Conservation (phyloP, 2,888 invertebrate genomes). For the Heliconius cydno region DNA sequence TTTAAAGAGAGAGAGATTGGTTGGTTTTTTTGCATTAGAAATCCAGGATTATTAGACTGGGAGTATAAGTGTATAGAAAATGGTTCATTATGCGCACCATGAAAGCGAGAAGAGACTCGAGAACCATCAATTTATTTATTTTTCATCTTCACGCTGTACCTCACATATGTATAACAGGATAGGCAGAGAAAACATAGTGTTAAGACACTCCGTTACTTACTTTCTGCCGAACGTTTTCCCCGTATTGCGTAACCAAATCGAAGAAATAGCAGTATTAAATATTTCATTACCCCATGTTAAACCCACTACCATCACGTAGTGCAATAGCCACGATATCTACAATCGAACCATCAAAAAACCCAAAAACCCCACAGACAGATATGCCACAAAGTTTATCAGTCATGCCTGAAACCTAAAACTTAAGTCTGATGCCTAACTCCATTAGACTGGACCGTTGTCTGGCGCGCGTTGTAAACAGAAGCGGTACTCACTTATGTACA, state of each 20-base stretch:
- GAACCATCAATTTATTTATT: too few species aligned
- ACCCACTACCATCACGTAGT: too few species aligned
- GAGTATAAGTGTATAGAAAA: background rate
- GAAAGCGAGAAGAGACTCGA: background rate
- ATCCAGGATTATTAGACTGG: background rate
- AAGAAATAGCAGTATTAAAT: too few species aligned
- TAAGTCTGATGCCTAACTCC: constrained; percentile 29
- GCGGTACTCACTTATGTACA: constrained; percentile 11
- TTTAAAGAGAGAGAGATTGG: constrained; percentile 7
- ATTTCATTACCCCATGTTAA: too few species aligned
- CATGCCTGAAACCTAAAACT: constrained; percentile 39
- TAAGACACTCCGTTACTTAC: too few species aligned
- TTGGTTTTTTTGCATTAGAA: background rate
- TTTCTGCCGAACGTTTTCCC: too few species aligned
- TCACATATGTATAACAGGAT: too few species aligned
- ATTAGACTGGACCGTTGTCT: constrained; percentile 38
- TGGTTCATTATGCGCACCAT: background rate
- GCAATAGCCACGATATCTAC: background rate
- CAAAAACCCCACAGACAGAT: constrained; percentile 15
- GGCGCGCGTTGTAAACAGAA: constrained; percentile 31
- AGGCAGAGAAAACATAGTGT: too few species aligned
- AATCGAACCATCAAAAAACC: background rate
- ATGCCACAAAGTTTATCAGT: constrained; percentile 30
- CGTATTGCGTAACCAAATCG: too few species aligned
- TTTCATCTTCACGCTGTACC: too few species aligned